Evolutionary conservation across 2,113 vertebrate genomes (phyloP).

Genomic region (Macroglossus sobrinus): DNA sequence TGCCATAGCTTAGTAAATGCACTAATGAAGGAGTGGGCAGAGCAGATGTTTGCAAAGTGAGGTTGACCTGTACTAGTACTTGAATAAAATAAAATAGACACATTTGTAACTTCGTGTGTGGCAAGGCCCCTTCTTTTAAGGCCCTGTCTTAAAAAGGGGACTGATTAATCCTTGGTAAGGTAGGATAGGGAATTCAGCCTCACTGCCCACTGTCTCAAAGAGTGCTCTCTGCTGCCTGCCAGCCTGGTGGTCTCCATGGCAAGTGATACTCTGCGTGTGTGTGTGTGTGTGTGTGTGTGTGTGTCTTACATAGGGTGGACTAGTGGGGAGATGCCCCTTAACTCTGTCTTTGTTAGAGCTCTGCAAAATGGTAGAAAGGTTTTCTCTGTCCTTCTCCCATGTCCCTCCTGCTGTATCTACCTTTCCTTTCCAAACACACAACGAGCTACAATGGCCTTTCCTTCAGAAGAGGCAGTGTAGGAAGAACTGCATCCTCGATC

Average conservation of each 20-base stretch:
- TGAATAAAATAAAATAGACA: background rate
- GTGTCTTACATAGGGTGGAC: background rate
- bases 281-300: no score
- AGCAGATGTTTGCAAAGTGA: background rate
- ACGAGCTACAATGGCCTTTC: background rate
- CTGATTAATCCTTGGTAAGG: background rate
- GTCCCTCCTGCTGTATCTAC: background rate
- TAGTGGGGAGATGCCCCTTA: background rate
- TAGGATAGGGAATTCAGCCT: background rate
- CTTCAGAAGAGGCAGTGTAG: background rate
- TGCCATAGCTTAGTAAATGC: background rate
- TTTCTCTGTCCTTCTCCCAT: background rate
- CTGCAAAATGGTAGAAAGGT: background rate
- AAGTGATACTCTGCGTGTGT: no score
- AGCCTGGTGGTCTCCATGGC: no score
- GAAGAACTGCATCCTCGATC: background rate
- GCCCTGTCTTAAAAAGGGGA: background rate
- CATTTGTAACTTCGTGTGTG: background rate
- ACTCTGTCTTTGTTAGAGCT: background rate
- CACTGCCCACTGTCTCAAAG: background rate
- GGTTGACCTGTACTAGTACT: background rate
- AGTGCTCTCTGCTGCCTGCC: background rate
- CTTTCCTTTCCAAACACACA: background rate
- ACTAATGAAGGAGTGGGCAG: background rate
- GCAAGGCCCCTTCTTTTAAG: background rate